Percentiles rank a stretch among this genome's conserved stretches.
phyloP scores from a whole-genome alignment of 2,797 vertebrate genomes.

The Poeciliopsis turneri region DNA sequence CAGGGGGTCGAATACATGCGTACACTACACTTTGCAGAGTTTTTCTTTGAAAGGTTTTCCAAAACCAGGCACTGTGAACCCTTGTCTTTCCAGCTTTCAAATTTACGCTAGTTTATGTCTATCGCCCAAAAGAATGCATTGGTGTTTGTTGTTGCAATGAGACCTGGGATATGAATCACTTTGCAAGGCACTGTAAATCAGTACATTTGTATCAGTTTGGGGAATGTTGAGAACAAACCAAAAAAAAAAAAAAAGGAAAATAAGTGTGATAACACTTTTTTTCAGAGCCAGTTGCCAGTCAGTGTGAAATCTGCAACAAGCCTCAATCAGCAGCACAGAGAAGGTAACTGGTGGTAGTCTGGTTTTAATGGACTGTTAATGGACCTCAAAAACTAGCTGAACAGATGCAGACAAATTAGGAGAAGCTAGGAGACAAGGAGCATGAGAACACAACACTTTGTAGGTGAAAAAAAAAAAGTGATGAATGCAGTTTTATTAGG shows the following conservation, averaged over 20 bases:
- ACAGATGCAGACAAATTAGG: constrained; percentile 60
- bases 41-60: not conserved
- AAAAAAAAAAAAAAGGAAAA: not conserved
- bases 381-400: constrained; percentile 56
- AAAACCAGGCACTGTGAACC: not conserved
- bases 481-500: constrained; percentile 70
- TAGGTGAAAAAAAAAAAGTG: constrained; percentile 28
- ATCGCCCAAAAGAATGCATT: not conserved
- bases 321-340: constrained; percentile 48
- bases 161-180: not conserved
- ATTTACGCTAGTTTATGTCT: not conserved
- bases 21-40: not conserved
- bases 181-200: constrained; percentile 30
- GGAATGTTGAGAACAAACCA: constrained; percentile 30
- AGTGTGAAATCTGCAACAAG: constrained; percentile 58
- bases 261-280: constrained; percentile 12
- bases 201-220: constrained; percentile 28
- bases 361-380: constrained; percentile 62
- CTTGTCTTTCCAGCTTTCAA: not conserved
- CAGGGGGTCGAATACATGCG: not conserved
- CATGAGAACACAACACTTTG: constrained; percentile 27
- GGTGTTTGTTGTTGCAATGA: not conserved
- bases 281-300: constrained; percentile 42
- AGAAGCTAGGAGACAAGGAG: constrained; percentile 32
- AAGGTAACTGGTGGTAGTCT: constrained; percentile 35